Base-by-base conservation (phyloP, 2,797 vertebrate species). In the Eulemur coronatus region DNA sequence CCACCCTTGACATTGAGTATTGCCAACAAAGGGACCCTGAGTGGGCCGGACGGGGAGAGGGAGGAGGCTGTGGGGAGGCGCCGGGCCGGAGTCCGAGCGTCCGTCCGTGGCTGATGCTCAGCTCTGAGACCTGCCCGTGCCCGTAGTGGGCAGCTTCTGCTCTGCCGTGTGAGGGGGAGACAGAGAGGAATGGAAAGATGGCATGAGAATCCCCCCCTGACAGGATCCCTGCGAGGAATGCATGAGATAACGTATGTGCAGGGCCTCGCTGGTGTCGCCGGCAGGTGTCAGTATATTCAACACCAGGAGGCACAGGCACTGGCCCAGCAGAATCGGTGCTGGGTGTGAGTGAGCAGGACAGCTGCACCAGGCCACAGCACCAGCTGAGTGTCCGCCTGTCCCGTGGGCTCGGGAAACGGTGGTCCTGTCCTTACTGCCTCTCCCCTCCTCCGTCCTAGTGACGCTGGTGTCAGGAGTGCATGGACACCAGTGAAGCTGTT, bases 331-430 rank as follows among this genome's bases (percentile, higher is more conserved):
- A 59, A n/a, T 13, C 26, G 46, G n/a, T 4, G 26, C 55, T 61
- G 89, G 2, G 59, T 17, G 3, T 35, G 38, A 38, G 3, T 52
- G 48, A 41, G 50, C 59, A 14, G 10, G 0, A 20, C 35, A 5
- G 6, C 33, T 35, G 30, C 10, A 8, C 24, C 1, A 24, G 61
- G 48, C 79, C 1, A 7, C 41, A 26, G 10, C 52, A 12, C 38
- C 61, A 41, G 61, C 17, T 38, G 48, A 38, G 13, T 22, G 3
- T 15, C 24, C 4, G 4, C 24, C 26, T 6, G 2, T 50, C 20
- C 20, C 2, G 0, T 13, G 30, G 43, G 73, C n/a, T 48, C 7
- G 0, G 50, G 28, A 18, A 55, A 24, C 5, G 0, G 14, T 12
- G 26, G 55, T 18, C 52, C 35, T 75, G 35, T 38, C 57, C 84